Base-by-base conservation (phyloP, 1,140 invertebrate genomes). In the Zaprionus camerounensis region DNA sequence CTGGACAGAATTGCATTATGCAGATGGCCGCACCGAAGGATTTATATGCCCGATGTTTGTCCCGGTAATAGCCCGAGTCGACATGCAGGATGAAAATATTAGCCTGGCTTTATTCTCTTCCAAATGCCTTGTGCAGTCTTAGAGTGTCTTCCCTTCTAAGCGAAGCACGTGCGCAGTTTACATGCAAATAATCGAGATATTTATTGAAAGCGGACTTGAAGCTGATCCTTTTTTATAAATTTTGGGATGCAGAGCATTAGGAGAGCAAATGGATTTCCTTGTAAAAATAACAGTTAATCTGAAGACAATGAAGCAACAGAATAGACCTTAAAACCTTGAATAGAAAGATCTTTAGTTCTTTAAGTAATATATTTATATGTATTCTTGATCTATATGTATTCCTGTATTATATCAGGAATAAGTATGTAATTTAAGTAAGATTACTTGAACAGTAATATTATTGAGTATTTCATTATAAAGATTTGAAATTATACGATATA, bases 31-130 rank as follows among this genome's bases (percentile, higher is more conserved):
- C 59, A 61, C 53, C 67, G 65, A 83, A 80, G 80, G 83, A 87
- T 88, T 88, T 87, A 86, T 80, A 67, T 64, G 63, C 28, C 64
- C 51, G 72, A 71, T 87, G 80, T 83, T 86, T 87, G 83, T 86
- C 83, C 76, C 77, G 62, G 80, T 88, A 87, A 87, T 87, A 81
- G 83, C 70, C 69, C 71, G 70, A 88, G 84, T 80, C 83, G 80
- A 83, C 68, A 76, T 61, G 59, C 62, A 26, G 78, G 70, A 74
- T 81, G 71, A 83, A 88, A 87, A 83, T 88, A 87, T 87, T 87
- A 77, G 83, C 74, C 46, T 24, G 46, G 46, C 46, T 51, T 51
- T 51, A 24, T 24, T 51, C 20, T 51, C 1, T 51, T 4, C 9
- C 55, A 66, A 56, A 55, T 46, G 83, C 76, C 71, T 86, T 82